Evolutionary conservation across 2,888 invertebrate genomes (phyloP).

Genomic region (Sympetrum striolatum): DNA sequence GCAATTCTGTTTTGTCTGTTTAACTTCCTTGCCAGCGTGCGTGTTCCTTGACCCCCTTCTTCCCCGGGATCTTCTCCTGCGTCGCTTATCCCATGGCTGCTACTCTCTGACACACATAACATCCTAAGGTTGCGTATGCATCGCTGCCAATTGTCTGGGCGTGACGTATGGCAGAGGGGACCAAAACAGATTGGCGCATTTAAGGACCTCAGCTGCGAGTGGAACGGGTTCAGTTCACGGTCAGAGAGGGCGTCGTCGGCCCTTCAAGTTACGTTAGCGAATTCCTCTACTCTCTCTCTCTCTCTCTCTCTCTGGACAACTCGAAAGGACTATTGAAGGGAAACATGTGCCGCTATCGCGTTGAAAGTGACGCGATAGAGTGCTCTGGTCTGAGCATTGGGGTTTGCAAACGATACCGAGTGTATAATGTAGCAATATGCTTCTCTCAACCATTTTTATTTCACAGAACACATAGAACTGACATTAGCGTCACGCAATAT

Average conservation of each 20-base stretch:
- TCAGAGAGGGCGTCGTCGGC: conserved; percentile 16
- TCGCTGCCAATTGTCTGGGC: background rate
- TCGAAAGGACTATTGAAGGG: too few species aligned
- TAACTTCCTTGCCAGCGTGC: background rate
- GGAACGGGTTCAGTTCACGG: conserved; percentile 4
- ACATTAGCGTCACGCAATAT: too few species aligned
- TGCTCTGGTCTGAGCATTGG: too few species aligned
- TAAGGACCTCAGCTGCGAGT: background rate
- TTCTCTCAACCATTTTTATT: too few species aligned
- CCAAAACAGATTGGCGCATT: background rate
- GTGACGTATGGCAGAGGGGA: conserved; percentile 11
- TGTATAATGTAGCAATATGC: too few species aligned
- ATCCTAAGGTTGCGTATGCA: background rate
- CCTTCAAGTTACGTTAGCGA: background rate
- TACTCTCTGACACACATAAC: background rate
- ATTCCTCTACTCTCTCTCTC: background rate
- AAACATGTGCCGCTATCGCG: too few species aligned
- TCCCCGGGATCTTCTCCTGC: background rate
- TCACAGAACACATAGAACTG: too few species aligned
- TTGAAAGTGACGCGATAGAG: too few species aligned
- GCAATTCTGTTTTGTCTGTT: background rate
- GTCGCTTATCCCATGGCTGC: background rate
- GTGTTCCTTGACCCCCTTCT: background rate
- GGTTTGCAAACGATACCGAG: too few species aligned
- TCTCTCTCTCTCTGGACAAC: background rate